Evolutionary conservation across 1,140 invertebrate species (phyloP), one percentile per base, ranked within the genome.

Genomic region (Lysiphlebus fabarum): DNA sequence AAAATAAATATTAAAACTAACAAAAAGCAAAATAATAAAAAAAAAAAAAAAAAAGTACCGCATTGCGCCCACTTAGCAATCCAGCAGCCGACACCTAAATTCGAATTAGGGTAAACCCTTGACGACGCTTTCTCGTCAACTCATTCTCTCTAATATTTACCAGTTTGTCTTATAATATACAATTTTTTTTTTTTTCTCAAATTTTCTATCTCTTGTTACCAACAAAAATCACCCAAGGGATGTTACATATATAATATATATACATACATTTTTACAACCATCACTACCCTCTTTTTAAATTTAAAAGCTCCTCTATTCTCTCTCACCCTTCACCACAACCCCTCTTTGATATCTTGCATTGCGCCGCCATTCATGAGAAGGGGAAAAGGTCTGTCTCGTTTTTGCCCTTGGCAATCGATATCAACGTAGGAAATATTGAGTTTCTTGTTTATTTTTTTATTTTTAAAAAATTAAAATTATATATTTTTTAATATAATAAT

Each of bases 31-130:
- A n/a, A 53, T 1, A 5, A 17, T 9, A 10, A 11, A 36, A 26
- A 56, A 9, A 45, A 5, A n/a, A 47, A 12, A 47, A 56, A 56
- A 56, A 55, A 45, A 56, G 38, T 12, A 75, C 74, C 71, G 74
- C 73, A 76, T 72, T 76, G 74, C 74, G 71, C 71, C 72, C 73
- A 74, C 73, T 74, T 74, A 72, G 70, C 68, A 72, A 73, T 67
- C 72, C 73, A 62, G 63, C 73, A 62, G 63, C 68, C 73, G 67
- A 74, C 73, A 74, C 71, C 74, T 76, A 76, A 75, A 76, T 73
- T 70, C 72, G 74, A 75, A 76, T 76, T 76, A 75, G 70, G 64
- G 66, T 68, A 65, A 65, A 59, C 58, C 61, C 66, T 62, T 26
- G 17, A 26, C 67, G 62, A 63, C 65, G 61, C 67, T 68, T 44